These are phyloP conservation scores for Podarcis cretensis DNA, from an alignment of 2,113 vertebrate genomes.

Conservation along the genomic window DNA sequence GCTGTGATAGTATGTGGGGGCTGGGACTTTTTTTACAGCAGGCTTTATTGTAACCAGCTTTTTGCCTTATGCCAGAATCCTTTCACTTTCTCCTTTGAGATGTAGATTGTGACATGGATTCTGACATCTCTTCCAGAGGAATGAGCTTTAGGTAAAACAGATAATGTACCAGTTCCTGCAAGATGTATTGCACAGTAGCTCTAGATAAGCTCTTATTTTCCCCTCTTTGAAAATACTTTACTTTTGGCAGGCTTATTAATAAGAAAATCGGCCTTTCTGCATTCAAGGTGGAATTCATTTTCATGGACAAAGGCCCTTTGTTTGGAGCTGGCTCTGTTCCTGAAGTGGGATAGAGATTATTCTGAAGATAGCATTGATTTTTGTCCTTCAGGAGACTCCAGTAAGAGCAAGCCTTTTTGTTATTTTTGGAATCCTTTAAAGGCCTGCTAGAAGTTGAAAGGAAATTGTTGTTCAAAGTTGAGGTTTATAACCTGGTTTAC, in stretches of 20 bases:
- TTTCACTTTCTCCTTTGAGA: background rate
- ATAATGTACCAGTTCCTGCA: background rate
- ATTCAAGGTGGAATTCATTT: slow-evolving; percentile 8
- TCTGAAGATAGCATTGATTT: slow-evolving; percentile 16
- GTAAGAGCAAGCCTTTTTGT: background rate
- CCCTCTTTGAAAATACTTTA: background rate
- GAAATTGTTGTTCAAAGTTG: background rate
- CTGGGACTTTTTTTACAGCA: background rate
- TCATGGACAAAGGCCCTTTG: background rate
- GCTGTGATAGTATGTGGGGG: background rate
- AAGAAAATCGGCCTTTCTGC: background rate
- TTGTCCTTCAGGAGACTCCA: background rate
- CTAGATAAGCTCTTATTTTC: background rate
- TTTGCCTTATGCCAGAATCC: background rate
- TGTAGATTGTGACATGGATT: slow-evolving; percentile 5
- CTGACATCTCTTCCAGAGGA: background rate
- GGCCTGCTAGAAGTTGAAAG: background rate
- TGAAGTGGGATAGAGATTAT: background rate
- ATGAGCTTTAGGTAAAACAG: background rate
- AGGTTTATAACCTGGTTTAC: background rate
- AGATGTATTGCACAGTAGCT: background rate
- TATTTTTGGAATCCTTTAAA: slow-evolving; percentile 2
- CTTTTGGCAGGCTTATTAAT: background rate
- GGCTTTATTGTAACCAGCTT: background rate
- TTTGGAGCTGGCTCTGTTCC: background rate